Evolutionary conservation across 2,113 vertebrate genomes (phyloP), one percentile per base, ranked within the genome.

Genomic region (Clarias batrachus): DNA sequence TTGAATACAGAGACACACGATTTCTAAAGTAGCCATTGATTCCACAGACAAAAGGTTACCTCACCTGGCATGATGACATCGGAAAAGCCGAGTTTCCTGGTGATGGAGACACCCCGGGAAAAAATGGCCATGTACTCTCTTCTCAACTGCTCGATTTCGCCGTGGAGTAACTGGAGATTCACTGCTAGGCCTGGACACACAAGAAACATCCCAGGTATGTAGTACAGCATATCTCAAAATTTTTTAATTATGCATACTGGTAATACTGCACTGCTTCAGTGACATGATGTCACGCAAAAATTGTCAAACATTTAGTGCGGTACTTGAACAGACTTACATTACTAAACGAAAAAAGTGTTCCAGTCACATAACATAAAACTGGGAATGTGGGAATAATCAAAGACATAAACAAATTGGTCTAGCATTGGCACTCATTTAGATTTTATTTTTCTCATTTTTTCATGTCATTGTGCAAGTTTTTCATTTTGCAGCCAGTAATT

Each of bases 41-140:
- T 37, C 30, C 30, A 17, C 30, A 17, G 33, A 4, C 17, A 60
- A 5, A n/a, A 13, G 11, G 11, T 14, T 52, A 48, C 57, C 95
- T 91, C 93, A 99, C 98, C 98, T 92, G 98, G 98, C 98, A 99
- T 99, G 88, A 99, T 99, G 92, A 99, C 93, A 88, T 98, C 97
- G 74, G 98, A 99, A 92, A 99, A 99, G 85, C 98, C 98, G 91
- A 99, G 93, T 90, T 99, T 99, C 90, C 96, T 96, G 85, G 98
- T 99, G 91, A 99, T 97, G 84, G 97, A 98, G 70, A 99, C 95
- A 37, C 97, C 98, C 7, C 97, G 96, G 19, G 97, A 97, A 93
- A 99, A 99, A 66, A 98, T 96, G 1, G 97, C 97, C 86, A 97
- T 96, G 90, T 98, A 97, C 76, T 99, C 98, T 81, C 98, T 95